Evolutionary conservation across 2,113 vertebrate species (phyloP).

Genomic region (Micronycteris hirsuta): DNA sequence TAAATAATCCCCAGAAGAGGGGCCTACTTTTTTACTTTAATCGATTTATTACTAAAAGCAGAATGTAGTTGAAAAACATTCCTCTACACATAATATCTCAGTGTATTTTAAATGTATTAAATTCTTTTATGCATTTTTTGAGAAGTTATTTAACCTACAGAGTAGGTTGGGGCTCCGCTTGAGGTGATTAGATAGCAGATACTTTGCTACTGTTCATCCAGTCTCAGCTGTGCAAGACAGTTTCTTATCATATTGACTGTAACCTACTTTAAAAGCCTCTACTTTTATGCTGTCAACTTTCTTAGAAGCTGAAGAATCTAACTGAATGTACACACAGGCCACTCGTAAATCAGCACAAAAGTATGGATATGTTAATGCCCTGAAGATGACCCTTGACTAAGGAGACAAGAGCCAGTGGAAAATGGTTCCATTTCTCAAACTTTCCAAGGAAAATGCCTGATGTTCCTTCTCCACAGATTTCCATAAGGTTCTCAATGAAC

Average conservation of each 20-base stretch:
- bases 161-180: not conserved
- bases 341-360: not conserved
- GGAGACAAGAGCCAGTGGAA: not conserved
- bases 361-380: not conserved
- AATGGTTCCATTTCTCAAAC: not conserved
- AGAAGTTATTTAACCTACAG: not conserved
- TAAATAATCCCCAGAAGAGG: not conserved
- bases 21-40: not conserved
- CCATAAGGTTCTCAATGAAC: not conserved
- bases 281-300: not conserved
- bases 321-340: rapidly evolving
- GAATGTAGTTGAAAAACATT: not conserved
- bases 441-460: not conserved
- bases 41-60: not conserved
- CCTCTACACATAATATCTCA: not conserved
- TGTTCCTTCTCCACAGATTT: not conserved
- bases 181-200: not conserved
- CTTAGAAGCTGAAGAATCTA: not conserved
- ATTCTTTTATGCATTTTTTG: not conserved
- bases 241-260: not conserved
- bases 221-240: not conserved
- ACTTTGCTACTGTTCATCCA: not conserved
- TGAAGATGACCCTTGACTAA: not conserved
- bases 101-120: not conserved
- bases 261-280: not conserved